phyloP scores from a whole-genome alignment of 2,888 invertebrate genomes.

The Cybosia mesomella region DNA sequence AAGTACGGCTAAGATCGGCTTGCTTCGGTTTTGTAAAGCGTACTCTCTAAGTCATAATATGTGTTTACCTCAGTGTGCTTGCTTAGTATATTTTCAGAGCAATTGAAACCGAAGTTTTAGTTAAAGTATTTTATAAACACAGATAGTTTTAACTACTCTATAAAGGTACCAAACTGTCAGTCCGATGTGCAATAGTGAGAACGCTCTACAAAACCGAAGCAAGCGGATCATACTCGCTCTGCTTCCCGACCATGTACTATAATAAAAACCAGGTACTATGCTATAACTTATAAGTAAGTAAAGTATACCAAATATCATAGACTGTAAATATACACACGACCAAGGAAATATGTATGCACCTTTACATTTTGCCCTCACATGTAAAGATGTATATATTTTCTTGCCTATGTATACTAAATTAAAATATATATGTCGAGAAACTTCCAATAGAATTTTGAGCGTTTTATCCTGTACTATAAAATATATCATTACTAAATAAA shows the following conservation, averaged over 20 bases:
- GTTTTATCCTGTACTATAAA: conserved; percentile 32
- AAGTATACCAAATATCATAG: conserved; percentile 35
- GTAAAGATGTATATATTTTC: too few species aligned
- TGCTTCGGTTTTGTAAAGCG: not conserved
- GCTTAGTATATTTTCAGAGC: not conserved
- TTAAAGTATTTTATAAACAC: not conserved
- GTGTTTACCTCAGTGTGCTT: too few species aligned
- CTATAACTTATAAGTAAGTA: too few species aligned
- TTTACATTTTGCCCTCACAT: too few species aligned
- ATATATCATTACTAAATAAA: conserved; percentile 39
- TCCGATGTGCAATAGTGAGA: not conserved
- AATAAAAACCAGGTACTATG: too few species aligned
- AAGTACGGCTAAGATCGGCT: not conserved
- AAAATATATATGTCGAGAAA: conserved; percentile 40
- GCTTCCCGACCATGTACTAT: not conserved
- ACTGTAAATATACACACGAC: conserved; percentile 29
- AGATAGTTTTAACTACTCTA: too few species aligned
- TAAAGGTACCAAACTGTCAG: not conserved
- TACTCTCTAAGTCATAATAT: not conserved
- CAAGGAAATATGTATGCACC: too few species aligned
- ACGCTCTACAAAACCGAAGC: not conserved
- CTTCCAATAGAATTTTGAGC: conserved; percentile 52
- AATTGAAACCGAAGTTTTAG: not conserved
- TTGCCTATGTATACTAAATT: conserved; percentile 20
- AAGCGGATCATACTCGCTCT: not conserved